Conservation (phyloP, 2,888 invertebrate species). For the Tipula helvola region DNA sequence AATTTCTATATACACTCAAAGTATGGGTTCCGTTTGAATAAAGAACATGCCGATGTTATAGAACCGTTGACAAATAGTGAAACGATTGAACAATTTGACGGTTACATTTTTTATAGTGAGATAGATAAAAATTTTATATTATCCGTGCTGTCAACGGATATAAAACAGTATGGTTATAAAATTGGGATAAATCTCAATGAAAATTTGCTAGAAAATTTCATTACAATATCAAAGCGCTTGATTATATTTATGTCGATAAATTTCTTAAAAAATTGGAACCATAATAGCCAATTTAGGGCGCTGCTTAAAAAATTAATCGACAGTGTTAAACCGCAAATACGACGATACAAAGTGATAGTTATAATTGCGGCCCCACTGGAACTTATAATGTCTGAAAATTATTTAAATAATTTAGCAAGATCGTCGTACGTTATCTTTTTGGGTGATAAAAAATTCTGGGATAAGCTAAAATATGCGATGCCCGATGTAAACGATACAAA, state of each 20-base stretch:
- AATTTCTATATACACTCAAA: constrained; percentile 67
- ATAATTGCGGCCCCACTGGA: constrained; percentile 41
- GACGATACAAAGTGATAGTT: constrained; percentile 38
- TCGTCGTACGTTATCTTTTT: constrained; percentile 60
- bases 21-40: constrained; percentile 64
- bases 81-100: constrained; percentile 65
- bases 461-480: constrained; percentile 70
- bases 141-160: constrained; percentile 50
- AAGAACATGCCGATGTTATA: constrained; percentile 23
- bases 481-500: constrained; percentile 44
- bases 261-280: constrained; percentile 74
- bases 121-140: constrained; percentile 58
- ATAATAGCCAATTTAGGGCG: constrained; percentile 64
- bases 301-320: constrained; percentile 51
- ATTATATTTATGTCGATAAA: constrained; percentile 67
- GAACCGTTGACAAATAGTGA: constrained; percentile 11
- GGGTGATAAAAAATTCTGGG: constrained; percentile 82
- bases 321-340: constrained; percentile 47
- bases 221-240: constrained; percentile 54
- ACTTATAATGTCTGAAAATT: neutral
- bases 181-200: constrained; percentile 47
- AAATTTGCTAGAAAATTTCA: constrained; percentile 29
- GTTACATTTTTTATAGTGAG: constrained; percentile 75
- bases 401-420: constrained; percentile 51
- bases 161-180: constrained; percentile 55